Evolutionary conservation across 2,888 invertebrate genomes (phyloP), one percentile per base, ranked within the genome.

Genomic region (Acronicta psi): DNA sequence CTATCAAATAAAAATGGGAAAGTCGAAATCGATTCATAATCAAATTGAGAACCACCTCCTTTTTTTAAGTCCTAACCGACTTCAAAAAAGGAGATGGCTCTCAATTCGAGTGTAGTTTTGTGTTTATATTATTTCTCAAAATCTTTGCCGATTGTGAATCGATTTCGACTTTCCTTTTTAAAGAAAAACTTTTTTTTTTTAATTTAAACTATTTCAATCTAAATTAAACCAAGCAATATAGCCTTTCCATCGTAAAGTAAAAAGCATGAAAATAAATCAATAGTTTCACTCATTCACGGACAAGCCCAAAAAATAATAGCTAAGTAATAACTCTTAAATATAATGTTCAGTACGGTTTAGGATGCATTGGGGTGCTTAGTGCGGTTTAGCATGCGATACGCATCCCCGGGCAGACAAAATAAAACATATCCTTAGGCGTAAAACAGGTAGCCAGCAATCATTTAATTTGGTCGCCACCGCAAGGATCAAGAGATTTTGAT

Each of bases 401-500:
- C 66, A 75, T 71, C 71, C 70, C 47, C 73, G 52, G 68, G 81
- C 85, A 82, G 85, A 82, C 84, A 85, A 83, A 86, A 88, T 82
- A 88, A 86, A 91, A 90, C 84, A 83, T 86, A 86, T 87, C 88
- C 89, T 81, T 79, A 76, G 91, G 92, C 91, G 92, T 93, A 93
- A 93, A 84, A 92, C 93, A 90, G 93, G 93, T 90, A 93, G 93
- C 92, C 76, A 54, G 79, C 82, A 87, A 89, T 88, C 86, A 86
- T 88, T 90, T 86, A 77, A 89, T 90, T 90, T 88, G 81, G 80
- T 81, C 77, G 71, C 72, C 52, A 67, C 34, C 59, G 69, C 57
- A 36, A 9, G 53, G 75, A 61, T 40, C 2, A 13, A 52, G 4
- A 0, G 0, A 31, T 80, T 59, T 90, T 90, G 89, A 85, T 91